A percentile compares a stretch with the other conserved stretches of the same genome.
Conservation (phyloP, 2,113 vertebrate species). For the Tonatia bakeri region DNA sequence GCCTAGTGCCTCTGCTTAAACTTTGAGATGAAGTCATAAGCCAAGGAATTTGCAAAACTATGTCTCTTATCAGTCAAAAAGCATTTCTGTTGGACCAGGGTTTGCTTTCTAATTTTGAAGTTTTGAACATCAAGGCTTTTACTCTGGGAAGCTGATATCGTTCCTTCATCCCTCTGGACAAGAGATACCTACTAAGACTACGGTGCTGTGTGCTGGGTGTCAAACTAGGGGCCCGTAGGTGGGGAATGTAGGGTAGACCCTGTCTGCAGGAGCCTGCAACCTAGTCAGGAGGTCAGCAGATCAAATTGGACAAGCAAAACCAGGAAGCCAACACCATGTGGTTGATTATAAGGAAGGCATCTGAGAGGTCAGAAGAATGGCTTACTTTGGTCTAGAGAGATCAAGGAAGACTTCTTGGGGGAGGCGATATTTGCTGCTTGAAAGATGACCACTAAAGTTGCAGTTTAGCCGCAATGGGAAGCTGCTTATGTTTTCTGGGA, state of each 20-base stretch:
- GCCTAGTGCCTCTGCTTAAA: neutral
- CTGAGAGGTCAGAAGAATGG: neutral
- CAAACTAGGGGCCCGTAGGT: accelerated
- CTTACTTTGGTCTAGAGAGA: neutral
- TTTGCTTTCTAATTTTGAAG: constrained; percentile 31
- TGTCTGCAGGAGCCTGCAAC: neutral
- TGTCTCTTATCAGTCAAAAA: constrained; percentile 20
- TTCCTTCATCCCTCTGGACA: neutral
- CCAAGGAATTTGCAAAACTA: constrained; percentile 2
- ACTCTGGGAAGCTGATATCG: neutral
- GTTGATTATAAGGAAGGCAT: neutral
- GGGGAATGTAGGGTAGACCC: accelerated
- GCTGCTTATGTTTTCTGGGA: neutral
- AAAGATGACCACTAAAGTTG: neutral
- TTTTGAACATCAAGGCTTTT: neutral
- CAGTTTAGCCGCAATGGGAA: neutral
- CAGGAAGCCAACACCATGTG: neutral
- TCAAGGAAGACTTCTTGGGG: neutral
- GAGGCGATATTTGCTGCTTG: neutral
- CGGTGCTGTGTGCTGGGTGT: accelerated
- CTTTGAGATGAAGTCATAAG: neutral
- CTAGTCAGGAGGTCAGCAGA: neutral
- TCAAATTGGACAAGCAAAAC: neutral
- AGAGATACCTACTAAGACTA: neutral
- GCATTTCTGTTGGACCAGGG: constrained; percentile 14